Percentiles rank a stretch among this genome's conserved stretches.
Evolutionary conservation across 2,888 invertebrate genomes (phyloP).

Genomic region (Schrankia costaestrigalis): DNA sequence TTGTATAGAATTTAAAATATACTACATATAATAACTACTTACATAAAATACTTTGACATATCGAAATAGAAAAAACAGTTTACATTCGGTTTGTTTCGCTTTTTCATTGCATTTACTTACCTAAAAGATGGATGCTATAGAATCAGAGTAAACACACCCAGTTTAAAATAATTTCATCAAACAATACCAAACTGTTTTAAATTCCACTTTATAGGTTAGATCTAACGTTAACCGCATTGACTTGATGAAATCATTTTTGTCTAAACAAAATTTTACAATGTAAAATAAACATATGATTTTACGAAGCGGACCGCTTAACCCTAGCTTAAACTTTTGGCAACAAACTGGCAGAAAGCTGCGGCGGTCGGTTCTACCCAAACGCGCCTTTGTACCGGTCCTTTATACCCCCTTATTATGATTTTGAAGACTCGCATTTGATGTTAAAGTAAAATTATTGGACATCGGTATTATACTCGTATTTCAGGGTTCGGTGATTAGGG

Average conservation of each 20-base stretch:
- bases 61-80: too few relatives aligned
- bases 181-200: constrained; percentile 12
- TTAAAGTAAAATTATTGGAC: constrained; percentile 27
- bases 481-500: constrained; percentile 4
- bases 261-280: constrained; percentile 42
- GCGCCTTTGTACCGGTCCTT: constrained; percentile 47
- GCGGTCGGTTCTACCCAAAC: constrained; percentile 50
- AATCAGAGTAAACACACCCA: too few relatives aligned
- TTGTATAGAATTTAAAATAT: too few relatives aligned
- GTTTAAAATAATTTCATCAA: not conserved
- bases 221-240: constrained; percentile 28
- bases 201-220: constrained; percentile 12
- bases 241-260: constrained; percentile 49
- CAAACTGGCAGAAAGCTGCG: constrained; percentile 48
- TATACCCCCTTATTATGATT: constrained; percentile 54
- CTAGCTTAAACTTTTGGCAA: constrained; percentile 50
- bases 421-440: constrained; percentile 33
- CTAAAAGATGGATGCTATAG: too few relatives aligned
- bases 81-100: too few relatives aligned
- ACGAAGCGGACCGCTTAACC: constrained; percentile 46
- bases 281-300: constrained; percentile 54
- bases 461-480: constrained; percentile 14
- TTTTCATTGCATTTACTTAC: too few relatives aligned
- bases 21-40: too few relatives aligned
- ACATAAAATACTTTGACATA: too few relatives aligned